Conservation (phyloP, 2,113 vertebrate genomes). For the Brachionichthys hirsutus region DNA sequence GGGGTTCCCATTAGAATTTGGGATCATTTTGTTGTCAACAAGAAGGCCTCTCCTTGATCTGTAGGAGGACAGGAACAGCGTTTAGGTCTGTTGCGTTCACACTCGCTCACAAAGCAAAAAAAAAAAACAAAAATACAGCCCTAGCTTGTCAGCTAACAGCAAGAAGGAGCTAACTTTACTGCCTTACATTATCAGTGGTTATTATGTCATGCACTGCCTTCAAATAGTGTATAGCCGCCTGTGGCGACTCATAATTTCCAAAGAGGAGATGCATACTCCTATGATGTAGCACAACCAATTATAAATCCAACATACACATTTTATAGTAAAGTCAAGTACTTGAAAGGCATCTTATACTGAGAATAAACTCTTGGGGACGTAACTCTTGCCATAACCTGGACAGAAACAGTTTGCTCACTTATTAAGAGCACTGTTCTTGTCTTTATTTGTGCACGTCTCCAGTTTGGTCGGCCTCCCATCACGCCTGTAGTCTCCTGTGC, state of each 20-base stretch:
- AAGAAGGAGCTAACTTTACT: slow-evolving; percentile 18
- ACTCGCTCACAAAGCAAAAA: slow-evolving; percentile 37
- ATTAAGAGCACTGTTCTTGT: too few relatives aligned
- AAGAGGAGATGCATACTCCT: background rate
- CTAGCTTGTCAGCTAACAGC: slow-evolving; percentile 51
- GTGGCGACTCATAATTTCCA: background rate
- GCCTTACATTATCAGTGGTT: slow-evolving; percentile 24
- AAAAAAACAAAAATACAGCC: slow-evolving; percentile 60
- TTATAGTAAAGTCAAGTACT: background rate
- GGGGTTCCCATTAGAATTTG: slow-evolving; percentile 36
- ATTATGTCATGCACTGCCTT: slow-evolving; percentile 10
- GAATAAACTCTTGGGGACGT: background rate
- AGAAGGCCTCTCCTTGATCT: slow-evolving; percentile 31
- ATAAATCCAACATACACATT: too few relatives aligned
- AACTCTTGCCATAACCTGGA: too few relatives aligned
- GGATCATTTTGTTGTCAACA: slow-evolving; percentile 30
- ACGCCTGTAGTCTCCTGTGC: background rate
- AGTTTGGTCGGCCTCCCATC: background rate
- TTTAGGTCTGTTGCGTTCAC: slow-evolving; percentile 38
- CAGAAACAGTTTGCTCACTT: background rate
- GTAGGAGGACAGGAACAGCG: slow-evolving; percentile 43
- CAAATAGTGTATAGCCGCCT: background rate
- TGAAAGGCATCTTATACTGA: background rate
- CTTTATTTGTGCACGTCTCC: background rate
- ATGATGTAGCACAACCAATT: background rate